Evolutionary conservation across 2,797 vertebrate genomes (phyloP).

Genomic region (Alectoris magna): DNA sequence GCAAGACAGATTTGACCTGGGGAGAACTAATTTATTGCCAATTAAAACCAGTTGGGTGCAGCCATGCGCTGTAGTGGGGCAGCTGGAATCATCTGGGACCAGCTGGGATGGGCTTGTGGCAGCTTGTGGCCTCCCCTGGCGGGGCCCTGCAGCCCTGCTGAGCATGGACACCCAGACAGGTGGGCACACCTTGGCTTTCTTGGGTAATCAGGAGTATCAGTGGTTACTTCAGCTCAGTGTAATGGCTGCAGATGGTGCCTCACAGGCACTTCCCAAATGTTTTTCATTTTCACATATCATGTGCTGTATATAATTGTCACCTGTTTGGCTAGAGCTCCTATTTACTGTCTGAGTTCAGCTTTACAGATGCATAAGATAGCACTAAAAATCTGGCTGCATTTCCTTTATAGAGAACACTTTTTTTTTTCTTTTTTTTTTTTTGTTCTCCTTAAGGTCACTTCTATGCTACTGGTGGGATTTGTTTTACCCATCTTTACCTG

Average conservation of each 20-base stretch:
- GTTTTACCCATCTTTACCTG: neutral
- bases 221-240: neutral
- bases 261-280: neutral
- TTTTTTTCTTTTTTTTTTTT: no score
- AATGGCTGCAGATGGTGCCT: neutral
- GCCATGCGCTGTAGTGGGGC: neutral
- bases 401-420: neutral
- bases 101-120: accelerated
- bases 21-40: neutral
- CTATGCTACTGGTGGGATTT: neutral
- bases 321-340: neutral
- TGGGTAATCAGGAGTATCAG: neutral
- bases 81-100: neutral
- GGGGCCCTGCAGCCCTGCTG: no score
- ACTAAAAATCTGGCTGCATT: neutral
- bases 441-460: no score
- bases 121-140: no score
- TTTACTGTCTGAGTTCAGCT: neutral
- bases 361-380: neutral
- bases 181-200: neutral
- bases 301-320: no score
- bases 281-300: accelerated
- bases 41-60: no score
- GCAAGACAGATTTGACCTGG: neutral
- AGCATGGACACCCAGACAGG: no score